Percentiles rank a stretch among this genome's conserved stretches.
These are phyloP conservation scores for Brienomyrus longianalis DNA, from an alignment of 2,113 vertebrate genomes.

Conservation along the genomic window DNA sequence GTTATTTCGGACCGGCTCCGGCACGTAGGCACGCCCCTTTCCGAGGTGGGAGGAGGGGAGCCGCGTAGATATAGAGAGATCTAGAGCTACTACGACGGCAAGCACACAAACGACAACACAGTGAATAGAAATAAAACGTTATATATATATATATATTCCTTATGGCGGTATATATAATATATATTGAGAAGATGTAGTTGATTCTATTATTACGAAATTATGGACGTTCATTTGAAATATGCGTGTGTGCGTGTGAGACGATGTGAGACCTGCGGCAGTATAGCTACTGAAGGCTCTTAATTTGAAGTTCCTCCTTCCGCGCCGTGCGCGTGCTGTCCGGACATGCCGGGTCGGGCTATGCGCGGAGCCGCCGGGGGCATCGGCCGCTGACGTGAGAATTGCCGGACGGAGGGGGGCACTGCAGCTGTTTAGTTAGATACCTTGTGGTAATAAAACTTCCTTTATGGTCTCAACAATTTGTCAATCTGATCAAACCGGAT, in stretches of 20 bases:
- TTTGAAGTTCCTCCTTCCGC: neutral
- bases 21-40: constrained; percentile 1
- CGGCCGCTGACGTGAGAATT: neutral
- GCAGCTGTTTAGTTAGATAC: neutral
- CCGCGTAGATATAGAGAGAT: neutral
- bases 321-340: neutral
- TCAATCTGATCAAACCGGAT: neutral
- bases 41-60: neutral
- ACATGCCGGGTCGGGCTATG: neutral
- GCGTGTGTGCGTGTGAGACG: neutral
- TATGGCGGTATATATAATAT: neutral
- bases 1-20: neutral
- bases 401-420: neutral
- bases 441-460: neutral
- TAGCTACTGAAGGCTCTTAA: neutral
- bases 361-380: neutral
- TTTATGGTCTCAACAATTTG: neutral
- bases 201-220: neutral
- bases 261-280: neutral
- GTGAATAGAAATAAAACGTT: neutral
- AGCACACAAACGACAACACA: neutral
- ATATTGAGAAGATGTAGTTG: neutral
- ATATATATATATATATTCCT: neutral
- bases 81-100: neutral
- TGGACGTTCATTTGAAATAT: neutral